Conservation (phyloP, 2,888 invertebrate genomes). For the Halocaridina rubra region DNA sequence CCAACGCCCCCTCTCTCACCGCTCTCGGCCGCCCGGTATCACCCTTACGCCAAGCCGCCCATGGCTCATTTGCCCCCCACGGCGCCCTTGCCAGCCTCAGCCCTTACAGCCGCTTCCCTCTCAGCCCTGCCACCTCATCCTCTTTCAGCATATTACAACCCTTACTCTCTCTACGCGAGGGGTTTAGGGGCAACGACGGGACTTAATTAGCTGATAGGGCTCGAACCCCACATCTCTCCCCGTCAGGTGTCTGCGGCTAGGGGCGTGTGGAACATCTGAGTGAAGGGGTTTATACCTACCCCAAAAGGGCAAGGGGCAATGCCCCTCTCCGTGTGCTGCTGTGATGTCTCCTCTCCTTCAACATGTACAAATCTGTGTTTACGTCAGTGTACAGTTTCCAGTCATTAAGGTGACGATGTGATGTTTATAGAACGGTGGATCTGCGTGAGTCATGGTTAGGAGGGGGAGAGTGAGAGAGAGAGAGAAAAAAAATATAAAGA, state of each 20-base stretch:
- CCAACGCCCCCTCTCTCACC: constrained; percentile 62
- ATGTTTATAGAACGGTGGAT: constrained; percentile 27
- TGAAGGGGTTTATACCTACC: background rate
- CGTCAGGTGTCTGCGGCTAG: constrained; percentile 1
- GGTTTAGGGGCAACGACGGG: constrained; percentile 56
- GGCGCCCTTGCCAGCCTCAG: constrained; percentile 55
- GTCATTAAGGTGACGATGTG: constrained; percentile 29
- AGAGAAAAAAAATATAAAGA: background rate
- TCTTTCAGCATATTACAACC: constrained; percentile 62
- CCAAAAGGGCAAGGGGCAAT: background rate
- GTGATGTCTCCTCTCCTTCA: constrained; percentile 55
- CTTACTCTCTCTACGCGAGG: constrained; percentile 61
- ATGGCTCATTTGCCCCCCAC: constrained; percentile 51
- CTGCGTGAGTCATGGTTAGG: constrained; percentile 18
- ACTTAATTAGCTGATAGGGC: constrained; percentile 30
- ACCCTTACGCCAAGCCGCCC: constrained; percentile 63
- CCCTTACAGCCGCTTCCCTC: constrained; percentile 58
- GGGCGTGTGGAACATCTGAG: too few relatives aligned
- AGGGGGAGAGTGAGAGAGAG: background rate
- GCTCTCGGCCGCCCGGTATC: constrained; percentile 61
- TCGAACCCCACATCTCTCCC: background rate
- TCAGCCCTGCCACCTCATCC: constrained; percentile 57
- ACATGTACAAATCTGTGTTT: constrained; percentile 58
- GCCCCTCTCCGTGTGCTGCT: constrained; percentile 32
- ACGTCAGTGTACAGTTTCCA: constrained; percentile 24